phyloP scores from a whole-genome alignment of 2,113 vertebrate genomes.

The Grantiella picta region DNA sequence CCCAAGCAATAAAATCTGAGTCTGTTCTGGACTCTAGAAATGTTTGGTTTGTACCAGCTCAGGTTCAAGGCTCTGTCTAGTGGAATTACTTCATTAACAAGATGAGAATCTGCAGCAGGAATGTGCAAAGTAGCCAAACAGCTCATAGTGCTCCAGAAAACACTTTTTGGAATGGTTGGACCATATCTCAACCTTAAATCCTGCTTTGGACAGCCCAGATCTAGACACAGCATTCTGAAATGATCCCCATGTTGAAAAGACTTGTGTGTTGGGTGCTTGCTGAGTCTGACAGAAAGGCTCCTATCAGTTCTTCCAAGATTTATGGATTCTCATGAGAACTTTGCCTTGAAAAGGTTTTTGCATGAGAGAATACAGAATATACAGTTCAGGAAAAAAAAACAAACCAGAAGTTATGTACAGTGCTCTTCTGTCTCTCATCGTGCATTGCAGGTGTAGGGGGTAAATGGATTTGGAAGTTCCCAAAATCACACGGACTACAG shows the following conservation, averaged over 20 bases:
- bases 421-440: neutral
- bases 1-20: neutral
- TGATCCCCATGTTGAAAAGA: neutral
- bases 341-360: neutral
- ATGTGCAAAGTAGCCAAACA: neutral
- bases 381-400: neutral
- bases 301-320: neutral
- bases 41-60: neutral
- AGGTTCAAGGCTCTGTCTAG: neutral
- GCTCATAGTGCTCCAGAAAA: neutral
- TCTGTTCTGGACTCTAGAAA: neutral
- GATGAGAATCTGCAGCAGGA: neutral
- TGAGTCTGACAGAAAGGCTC: neutral
- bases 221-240: neutral
- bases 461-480: neutral
- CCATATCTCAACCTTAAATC: neutral
- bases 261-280: fast-evolving
- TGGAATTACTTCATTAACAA: neutral
- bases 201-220: neutral
- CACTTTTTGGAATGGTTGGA: neutral
- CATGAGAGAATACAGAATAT: neutral
- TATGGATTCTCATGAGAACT: neutral
- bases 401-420: neutral
- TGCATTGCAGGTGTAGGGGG: neutral
- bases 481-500: neutral